Evolutionary conservation across 2,113 vertebrate species (phyloP).

Genomic region (Hyla sarda): DNA sequence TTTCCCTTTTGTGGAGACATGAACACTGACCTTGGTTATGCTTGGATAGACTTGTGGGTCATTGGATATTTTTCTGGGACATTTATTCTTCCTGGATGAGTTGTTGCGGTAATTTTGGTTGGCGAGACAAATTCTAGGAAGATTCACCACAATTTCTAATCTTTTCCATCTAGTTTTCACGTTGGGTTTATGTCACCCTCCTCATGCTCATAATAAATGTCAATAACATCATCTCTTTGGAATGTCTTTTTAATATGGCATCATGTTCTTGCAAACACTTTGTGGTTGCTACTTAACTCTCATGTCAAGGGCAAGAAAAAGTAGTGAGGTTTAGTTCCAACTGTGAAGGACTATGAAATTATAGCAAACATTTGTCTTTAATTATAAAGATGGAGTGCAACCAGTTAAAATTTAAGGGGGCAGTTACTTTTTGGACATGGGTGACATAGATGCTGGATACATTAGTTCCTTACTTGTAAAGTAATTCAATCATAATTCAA

Average conservation of each 20-base stretch:
- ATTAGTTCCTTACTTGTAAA: not conserved
- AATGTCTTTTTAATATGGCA: not conserved
- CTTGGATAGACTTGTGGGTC: not conserved
- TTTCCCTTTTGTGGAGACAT: not conserved
- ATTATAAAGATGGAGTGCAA: no score
- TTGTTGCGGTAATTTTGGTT: not conserved
- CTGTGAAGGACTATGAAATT: no score
- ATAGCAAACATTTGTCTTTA: no score
- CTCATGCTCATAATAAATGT: no score
- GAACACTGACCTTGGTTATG: not conserved
- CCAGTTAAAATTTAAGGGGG: no score
- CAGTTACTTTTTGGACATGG: no score
- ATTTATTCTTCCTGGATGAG: not conserved
- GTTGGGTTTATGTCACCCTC: not conserved
- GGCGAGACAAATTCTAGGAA: not conserved
- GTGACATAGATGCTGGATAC: not conserved
- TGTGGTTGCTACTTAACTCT: conserved; percentile 1
- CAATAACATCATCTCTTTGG: not conserved
- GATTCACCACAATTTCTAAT: not conserved
- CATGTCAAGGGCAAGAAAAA: no score
- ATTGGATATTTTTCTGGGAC: not conserved
- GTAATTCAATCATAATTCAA: not conserved
- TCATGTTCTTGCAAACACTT: not conserved
- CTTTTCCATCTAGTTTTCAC: not conserved
- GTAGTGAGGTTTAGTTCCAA: no score